Evolutionary conservation across 2,113 vertebrate genomes (phyloP), one percentile per base, ranked within the genome.

Genomic region (Orcinus orca): DNA sequence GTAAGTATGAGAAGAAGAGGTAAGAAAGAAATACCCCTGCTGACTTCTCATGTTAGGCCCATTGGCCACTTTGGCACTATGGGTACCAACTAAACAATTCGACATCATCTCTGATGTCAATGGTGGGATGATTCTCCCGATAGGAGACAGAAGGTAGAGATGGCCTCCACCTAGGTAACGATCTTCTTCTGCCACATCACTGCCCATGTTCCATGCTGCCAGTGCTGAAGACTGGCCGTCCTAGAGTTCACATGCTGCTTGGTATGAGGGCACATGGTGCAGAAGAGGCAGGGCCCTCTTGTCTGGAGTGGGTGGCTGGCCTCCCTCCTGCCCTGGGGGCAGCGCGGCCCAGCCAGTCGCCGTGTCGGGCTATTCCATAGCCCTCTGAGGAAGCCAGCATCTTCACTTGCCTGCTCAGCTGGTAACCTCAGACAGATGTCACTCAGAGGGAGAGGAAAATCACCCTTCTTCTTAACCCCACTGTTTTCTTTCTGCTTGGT

Each of bases 211-310:
- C 55, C 36, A 20, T 9, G 10, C 41, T 63, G 68, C 63, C 62
- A 11, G 33, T 23, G 14, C 36, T 12, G 8, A n/a, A 70, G 70
- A 63, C 47, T 17, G 8, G 21, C 23, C 18, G 12, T 67, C 71
- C 53, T 26, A 4, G 17, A 33, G 67, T 31, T 10, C 36, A 62
- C 2, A 36, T 21, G 23, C 26, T 38, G 8, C 12, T 9, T 83
- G 53, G 62, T 23, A 12, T 6, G 33, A 62, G 6, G 6, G 20
- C 6, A 10, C 0, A 0, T 13, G 58, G 29, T 38, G 0, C 6
- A 13, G n/a, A 65, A 38, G 60, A 55, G 47, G 23, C 47, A 70
- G 26, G 2, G 6, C 38, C 7, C 7, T 2, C 62, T n/a, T 76
- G 8, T 31, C 44, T 13, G 2, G 6, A 20, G 25, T 15, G n/a